Evolutionary conservation across 2,888 invertebrate species (phyloP), one percentile per base, ranked within the genome.

Genomic region (Eristalis intricaria): DNA sequence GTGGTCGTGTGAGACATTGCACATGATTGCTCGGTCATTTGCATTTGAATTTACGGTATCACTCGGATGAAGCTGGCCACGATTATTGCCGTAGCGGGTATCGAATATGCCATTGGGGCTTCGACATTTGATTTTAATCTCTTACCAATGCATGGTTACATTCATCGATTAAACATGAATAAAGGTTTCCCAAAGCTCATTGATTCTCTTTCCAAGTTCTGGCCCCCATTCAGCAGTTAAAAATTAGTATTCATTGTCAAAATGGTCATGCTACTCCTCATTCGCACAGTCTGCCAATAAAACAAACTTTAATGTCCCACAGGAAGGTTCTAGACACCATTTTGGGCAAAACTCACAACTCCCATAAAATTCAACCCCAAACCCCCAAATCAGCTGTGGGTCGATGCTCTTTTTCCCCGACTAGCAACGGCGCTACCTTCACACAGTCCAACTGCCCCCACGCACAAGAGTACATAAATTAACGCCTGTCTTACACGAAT

Each of bases 401-500:
- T 19, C 50, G 19, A 50, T 19, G 19, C 1, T 5, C 50, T 50
- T 19, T 50, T 50, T 19, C 19, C n/a, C 19, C 50, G 19, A 38
- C 38, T 4, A 38, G 13, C 38, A 38, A 38, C 38, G 29, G 35
- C 15, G 35, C 15, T 38, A 63, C 60, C 68, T 43, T 50, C 50
- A 50, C 19, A 19, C 26, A 32, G 19, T 50, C 22, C 19, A 60
- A 26, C 15, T 4, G 19, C 60, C 40, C 15, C 19, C 5, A n/a
- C 50, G 7, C 38, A 38, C 40, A 29, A 40, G 26, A 40, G 5
- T 19, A 50, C 50, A 79, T 79, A 65, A 79, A 79, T 79, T 73
- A 79, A 32, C 80, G 38, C 63, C 56, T 80, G 74, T 80, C 81
- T 71, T 32, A 69, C 64, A 66, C 63, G 26, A 63, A 69, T 75